A percentile compares a stretch with the other conserved stretches of the same genome.
Conservation (phyloP, 2,888 invertebrate genomes). For the Cheilosia urbana region DNA sequence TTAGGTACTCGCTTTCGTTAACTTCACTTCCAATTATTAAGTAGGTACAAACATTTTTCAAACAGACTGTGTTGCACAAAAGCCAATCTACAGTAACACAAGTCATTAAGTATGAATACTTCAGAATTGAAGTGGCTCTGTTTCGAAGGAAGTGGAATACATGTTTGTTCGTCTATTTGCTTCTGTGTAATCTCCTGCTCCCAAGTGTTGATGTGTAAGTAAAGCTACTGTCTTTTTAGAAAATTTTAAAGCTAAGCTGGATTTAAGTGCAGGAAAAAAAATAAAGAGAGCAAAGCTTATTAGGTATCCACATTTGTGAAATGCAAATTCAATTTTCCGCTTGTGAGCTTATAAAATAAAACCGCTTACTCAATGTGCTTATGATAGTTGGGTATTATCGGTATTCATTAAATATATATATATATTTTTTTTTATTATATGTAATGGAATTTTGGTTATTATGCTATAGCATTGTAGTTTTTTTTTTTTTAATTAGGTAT, state of each 20-base stretch:
- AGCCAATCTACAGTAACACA: slow-evolving; percentile 21
- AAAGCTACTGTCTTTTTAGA: slow-evolving; percentile 1
- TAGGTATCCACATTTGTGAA: neutral
- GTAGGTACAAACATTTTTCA: neutral
- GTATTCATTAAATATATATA: slow-evolving; percentile 3
- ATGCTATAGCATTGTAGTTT: neutral
- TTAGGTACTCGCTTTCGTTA: neutral
- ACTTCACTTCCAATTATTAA: neutral
- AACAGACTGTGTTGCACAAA: slow-evolving; percentile 16
- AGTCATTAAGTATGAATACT: slow-evolving; percentile 44
- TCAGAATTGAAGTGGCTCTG: slow-evolving; percentile 25
- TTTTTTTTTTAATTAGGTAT: slow-evolving; percentile 11
- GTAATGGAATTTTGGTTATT: neutral
- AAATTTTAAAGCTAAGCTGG: neutral
- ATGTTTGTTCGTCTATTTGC: neutral
- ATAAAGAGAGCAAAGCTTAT: neutral
- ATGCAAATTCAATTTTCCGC: neutral
- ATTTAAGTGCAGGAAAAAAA: slow-evolving; percentile 2
- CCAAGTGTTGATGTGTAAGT: neutral
- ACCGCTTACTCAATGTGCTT: slow-evolving; percentile 6
- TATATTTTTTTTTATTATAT: slow-evolving; percentile 1
- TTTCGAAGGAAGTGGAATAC: neutral
- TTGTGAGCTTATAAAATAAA: neutral
- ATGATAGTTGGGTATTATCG: neutral
- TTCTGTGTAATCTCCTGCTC: slow-evolving; percentile 8